These are phyloP conservation scores for Odontamblyopus lacepedii DNA, from an alignment of 2,797 vertebrate species.

Conservation along the genomic window DNA sequence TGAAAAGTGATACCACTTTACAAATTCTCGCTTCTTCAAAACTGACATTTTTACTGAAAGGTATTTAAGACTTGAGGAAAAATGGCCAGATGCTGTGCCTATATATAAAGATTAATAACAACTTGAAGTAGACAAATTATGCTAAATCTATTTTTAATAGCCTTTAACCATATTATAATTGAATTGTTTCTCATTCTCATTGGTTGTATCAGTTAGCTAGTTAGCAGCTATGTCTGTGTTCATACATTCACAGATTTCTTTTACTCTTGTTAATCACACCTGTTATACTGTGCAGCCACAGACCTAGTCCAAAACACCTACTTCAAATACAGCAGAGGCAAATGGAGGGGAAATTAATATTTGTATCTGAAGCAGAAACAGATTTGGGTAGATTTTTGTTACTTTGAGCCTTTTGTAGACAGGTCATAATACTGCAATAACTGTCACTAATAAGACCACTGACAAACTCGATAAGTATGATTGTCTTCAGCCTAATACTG, in stretches of 20 bases:
- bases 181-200: too few species aligned
- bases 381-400: not conserved
- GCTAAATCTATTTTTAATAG: too few species aligned
- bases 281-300: conserved; percentile 4
- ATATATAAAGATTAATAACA: conserved; percentile 3
- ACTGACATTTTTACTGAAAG: conserved; percentile 26
- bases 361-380: conserved; percentile 1
- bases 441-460: not conserved
- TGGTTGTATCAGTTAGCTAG: too few species aligned
- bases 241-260: conserved; percentile 4
- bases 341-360: conserved; percentile 4
- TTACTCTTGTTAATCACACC: conserved; percentile 23
- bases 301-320: not conserved
- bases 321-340: not conserved
- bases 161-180: too few species aligned
- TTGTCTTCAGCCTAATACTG: not conserved
- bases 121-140: too few species aligned
- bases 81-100: conserved; percentile 1
- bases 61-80: conserved; percentile 7
- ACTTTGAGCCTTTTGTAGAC: not conserved
- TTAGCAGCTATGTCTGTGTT: not conserved
- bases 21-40: conserved; percentile 32
- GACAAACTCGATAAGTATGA: not conserved
- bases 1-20: conserved; percentile 35
- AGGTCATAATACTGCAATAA: not conserved